Conservation (phyloP, 2,888 invertebrate species). For the Cheilosia grossa region DNA sequence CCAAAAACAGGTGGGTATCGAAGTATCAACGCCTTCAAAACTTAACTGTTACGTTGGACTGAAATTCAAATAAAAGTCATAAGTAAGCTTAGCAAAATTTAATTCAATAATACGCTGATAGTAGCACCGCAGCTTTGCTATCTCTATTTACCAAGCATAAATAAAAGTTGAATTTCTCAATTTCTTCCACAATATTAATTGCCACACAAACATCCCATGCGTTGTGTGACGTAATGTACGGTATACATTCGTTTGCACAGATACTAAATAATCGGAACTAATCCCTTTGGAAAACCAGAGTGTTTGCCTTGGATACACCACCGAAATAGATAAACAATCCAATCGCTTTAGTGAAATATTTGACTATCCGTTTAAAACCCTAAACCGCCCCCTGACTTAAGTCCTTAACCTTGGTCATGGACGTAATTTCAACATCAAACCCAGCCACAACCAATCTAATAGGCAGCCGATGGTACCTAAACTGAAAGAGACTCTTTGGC, state of each 20-base stretch:
- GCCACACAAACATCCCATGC: slow-evolving; percentile 19
- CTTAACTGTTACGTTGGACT: not conserved
- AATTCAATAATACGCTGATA: slow-evolving; percentile 10
- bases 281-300: slow-evolving; percentile 32
- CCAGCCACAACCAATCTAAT: slow-evolving; percentile 25
- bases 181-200: slow-evolving; percentile 38
- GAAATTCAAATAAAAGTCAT: not conserved
- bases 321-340: slow-evolving; percentile 47
- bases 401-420: slow-evolving; percentile 33
- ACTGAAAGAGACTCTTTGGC: slow-evolving; percentile 28
- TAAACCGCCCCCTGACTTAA: slow-evolving; percentile 9
- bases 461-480: slow-evolving; percentile 16
- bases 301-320: slow-evolving; percentile 16
- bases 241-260: not conserved
- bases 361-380: slow-evolving; percentile 33
- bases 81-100: not conserved
- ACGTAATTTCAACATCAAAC: slow-evolving; percentile 24
- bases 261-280: slow-evolving; percentile 44
- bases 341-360: slow-evolving; percentile 56
- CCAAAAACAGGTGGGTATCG: slow-evolving; percentile 45
- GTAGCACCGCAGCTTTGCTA: not conserved
- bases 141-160: not conserved
- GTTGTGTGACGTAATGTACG: not conserved
- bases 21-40: slow-evolving; percentile 14
- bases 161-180: slow-evolving; percentile 20